phyloP scores from a whole-genome alignment of 92 coral and sea anemone species.

The Nematostella vectensis region DNA sequence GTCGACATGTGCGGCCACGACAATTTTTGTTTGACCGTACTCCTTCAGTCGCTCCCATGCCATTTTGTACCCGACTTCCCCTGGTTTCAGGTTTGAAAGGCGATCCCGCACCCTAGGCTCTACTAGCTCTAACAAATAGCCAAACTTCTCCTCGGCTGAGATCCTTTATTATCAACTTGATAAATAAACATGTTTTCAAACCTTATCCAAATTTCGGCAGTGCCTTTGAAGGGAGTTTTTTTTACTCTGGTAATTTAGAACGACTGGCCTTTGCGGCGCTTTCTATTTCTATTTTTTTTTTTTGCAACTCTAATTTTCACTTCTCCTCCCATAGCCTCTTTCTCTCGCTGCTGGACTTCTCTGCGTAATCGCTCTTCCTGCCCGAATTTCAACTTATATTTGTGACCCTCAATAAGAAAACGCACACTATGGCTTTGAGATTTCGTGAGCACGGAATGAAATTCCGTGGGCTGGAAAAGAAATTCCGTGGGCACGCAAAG shows the following conservation, averaged over 20 bases:
- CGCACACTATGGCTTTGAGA: too few relatives aligned
- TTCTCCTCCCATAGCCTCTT: constrained; percentile 35
- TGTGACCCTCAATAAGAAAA: constrained; percentile 23
- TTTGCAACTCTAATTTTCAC: too few relatives aligned
- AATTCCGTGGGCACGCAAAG: too few relatives aligned
- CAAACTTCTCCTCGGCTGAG: constrained; percentile 50
- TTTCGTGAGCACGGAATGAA: too few relatives aligned
- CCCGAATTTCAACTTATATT: constrained; percentile 20
- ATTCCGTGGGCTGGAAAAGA: too few relatives aligned
- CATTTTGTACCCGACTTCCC: constrained; percentile 30
- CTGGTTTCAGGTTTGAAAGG: constrained; percentile 34
- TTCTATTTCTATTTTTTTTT: constrained; percentile 39
- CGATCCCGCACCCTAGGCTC: constrained; percentile 34
- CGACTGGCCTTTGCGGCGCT: constrained; percentile 11
- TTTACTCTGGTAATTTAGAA: constrained; percentile 29
- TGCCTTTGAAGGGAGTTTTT: constrained; percentile 46
- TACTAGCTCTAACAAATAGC: constrained; percentile 42
- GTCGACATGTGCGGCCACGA: constrained; percentile 30
- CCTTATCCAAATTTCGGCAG: constrained; percentile 41
- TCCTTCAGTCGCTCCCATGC: constrained; percentile 57
- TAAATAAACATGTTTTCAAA: constrained; percentile 49
- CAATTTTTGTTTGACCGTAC: constrained; percentile 37
- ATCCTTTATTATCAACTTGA: constrained; percentile 32
- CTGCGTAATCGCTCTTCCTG: constrained; percentile 33
- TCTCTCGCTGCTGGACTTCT: constrained; percentile 32